Base-by-base conservation (phyloP, 2,113 vertebrate species). In the Sardina pilchardus region DNA sequence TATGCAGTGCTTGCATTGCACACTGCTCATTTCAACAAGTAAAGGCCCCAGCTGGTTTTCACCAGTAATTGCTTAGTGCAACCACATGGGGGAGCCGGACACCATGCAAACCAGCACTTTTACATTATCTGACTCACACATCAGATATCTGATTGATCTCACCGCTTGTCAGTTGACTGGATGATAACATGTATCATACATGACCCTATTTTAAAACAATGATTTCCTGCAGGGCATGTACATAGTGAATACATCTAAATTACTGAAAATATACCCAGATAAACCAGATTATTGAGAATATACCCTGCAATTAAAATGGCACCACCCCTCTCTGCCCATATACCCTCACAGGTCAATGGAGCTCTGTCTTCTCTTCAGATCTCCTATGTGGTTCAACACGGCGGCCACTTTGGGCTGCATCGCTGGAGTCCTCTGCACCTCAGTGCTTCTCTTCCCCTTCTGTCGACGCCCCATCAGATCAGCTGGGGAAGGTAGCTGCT, bases 281-380 rank as follows among this genome's bases (percentile, higher is more conserved):
- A 12, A 12, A 36, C 14, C 30, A 42, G 39, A 42, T 42, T 42
- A 42, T 42, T 1, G 16, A 17, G 10, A 50, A 12, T 50, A 50
- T 16, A 71, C 30, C 30, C 21, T 78, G 71, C 19, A 17, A 34
- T 78, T 36, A 30, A 36, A 78, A 16, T 19, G 4, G 63, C 30
- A 71, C 63, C 26, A 34, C 63, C 1, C 63, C 26, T 10, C 63
- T 30, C 53, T n/a, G 6, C 53, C 16, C 4, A 43, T 53, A 26
- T 12, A 21, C 4, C 81, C 89, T 86, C 17, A 90, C 91, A 86
- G 81, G 36, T 91, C 89, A 53, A 90, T 86, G 56, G 84, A 63
- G 6, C 88, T 71, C 82, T 90, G 90, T 84, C 86, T 88, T 50
- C 81, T 91, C 71, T 82, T 86, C 50, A 92, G 87, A 30, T 92